Evolutionary conservation across 2,113 vertebrate species (phyloP).

Genomic region (Neodontobutis hainanensis): DNA sequence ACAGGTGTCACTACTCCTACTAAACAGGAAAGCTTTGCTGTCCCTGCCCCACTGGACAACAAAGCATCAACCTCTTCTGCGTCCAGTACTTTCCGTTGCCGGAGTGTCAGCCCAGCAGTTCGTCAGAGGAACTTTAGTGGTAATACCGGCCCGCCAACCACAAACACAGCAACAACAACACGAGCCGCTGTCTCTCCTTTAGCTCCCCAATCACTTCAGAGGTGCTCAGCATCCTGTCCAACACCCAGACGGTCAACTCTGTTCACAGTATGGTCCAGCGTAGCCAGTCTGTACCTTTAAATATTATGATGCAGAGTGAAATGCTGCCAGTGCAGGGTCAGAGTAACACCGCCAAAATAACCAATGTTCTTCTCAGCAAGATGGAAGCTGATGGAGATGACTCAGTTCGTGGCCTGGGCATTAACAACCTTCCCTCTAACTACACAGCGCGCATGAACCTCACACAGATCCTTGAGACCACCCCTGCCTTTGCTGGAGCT

Average conservation of each 20-base stretch:
- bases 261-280: conserved; percentile 92
- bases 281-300: conserved; percentile 95
- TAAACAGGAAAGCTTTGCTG: conserved; percentile 97
- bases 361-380: conserved; percentile 95
- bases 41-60: conserved; percentile 93
- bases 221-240: conserved; percentile 87
- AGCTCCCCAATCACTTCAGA: conserved; percentile 89
- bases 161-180: conserved; percentile 68
- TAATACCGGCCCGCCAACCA: conserved; percentile 83
- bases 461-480: conserved; percentile 97
- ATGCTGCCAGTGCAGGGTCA: conserved; percentile 89
- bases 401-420: conserved; percentile 91
- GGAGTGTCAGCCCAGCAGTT: conserved; percentile 95
- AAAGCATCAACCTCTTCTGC: conserved; percentile 85
- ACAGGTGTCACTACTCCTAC: conserved; percentile 80
- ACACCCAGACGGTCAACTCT: conserved; percentile 82
- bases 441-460: conserved; percentile 99
- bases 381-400: conserved; percentile 94
- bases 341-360: conserved; percentile 91
- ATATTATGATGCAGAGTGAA: conserved; percentile 98
- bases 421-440: conserved; percentile 97
- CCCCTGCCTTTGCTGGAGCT: conserved; percentile 68
- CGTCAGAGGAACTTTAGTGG: conserved; percentile 95
- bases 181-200: conserved; percentile 85
- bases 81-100: conserved; percentile 88